Base-by-base conservation (phyloP, 2,888 invertebrate genomes). In the Harmothoe impar region DNA sequence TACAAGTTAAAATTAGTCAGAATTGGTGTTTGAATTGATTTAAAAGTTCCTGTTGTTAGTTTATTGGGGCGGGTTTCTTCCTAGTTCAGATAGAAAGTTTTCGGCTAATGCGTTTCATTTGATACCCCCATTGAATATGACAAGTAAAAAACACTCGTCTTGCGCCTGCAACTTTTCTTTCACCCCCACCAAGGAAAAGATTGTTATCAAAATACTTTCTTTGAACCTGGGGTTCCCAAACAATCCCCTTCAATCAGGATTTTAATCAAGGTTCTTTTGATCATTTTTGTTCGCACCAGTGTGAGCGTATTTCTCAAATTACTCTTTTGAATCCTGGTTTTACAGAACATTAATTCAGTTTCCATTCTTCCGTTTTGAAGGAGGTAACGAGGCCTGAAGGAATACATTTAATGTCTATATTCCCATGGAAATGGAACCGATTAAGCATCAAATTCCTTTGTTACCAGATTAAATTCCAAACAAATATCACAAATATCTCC, bases 61-160 rank as follows among this genome's bases (percentile, higher is more conserved):
- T 72, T 72, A 29, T 72, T 72, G n/a, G 15, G 12, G n/a, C 1
- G 43, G 43, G 62, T 15, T 72, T 72, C 25, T 72, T 72, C 35
- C 10, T 23, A 17, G 81, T 43, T 81, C 81, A 35, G 81, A 17
- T 81, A 43, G 33, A 43, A 81, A 81, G n/a, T 33, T 81, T 33
- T 81, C 43, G 17, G 33, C 81, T 81, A 81, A 81, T 81, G 81
- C 43, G 81, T 20, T 81, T 81, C 81, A 81, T 81, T 81, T 33
- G 81, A 81, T 81, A 81, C 81, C 33, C 81, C 72, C 81, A 81
- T 81, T 81, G 81, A 81, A 81, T 33, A 33, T 81, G 81, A 81
- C 81, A 81, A 43, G 35, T 5, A 43, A 81, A 81, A 81, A 81
- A 0, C 0, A 7, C 43, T 29, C 31, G 25, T 29, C 72, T 25